A percentile compares a stretch with the other conserved stretches of the same genome.
phyloP scores from a whole-genome alignment of 2,797 vertebrate species.

The Aulostomus chinensis region DNA sequence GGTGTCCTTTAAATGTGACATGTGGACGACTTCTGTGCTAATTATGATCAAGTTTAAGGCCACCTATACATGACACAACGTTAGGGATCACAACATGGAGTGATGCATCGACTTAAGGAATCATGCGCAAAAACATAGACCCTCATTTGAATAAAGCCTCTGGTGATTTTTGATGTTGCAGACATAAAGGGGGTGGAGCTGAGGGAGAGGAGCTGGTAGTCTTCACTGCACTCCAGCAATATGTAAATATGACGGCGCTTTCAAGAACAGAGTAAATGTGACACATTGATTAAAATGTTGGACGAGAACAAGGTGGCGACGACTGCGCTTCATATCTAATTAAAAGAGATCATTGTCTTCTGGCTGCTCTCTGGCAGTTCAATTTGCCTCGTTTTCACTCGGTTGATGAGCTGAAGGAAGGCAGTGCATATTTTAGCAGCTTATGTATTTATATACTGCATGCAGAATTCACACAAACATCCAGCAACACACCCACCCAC shows the following conservation, averaged over 20 bases:
- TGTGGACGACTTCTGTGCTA: too few relatives aligned
- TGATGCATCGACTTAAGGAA: background rate
- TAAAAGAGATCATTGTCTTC: conserved; percentile 78
- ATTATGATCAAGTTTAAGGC: too few relatives aligned
- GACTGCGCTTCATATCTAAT: conserved; percentile 68
- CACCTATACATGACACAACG: too few relatives aligned
- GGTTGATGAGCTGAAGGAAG: conserved; percentile 39
- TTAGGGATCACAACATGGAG: too few relatives aligned
- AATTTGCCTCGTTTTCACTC: conserved; percentile 60
- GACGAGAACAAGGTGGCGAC: conserved; percentile 59
- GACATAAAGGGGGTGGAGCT: background rate
- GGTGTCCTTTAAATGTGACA: too few relatives aligned
- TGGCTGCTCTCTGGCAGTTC: conserved; percentile 66
- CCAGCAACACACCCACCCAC: background rate
- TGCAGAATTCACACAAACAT: conserved; percentile 18
- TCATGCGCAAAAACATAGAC: conserved; percentile 15
- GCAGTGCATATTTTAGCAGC: conserved; percentile 44
- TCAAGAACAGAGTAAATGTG: conserved; percentile 60
- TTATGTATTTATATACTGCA: conserved; percentile 32
- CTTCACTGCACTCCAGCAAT: conserved; percentile 37
- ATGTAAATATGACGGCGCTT: conserved; percentile 68
- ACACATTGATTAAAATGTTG: conserved; percentile 74
- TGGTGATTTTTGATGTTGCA: conserved; percentile 6
- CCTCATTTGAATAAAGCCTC: conserved; percentile 29
- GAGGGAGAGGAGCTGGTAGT: conserved; percentile 29